These are phyloP conservation scores for Halictus rubicundus DNA, from an alignment of 1,140 invertebrate species.

Conservation along the genomic window DNA sequence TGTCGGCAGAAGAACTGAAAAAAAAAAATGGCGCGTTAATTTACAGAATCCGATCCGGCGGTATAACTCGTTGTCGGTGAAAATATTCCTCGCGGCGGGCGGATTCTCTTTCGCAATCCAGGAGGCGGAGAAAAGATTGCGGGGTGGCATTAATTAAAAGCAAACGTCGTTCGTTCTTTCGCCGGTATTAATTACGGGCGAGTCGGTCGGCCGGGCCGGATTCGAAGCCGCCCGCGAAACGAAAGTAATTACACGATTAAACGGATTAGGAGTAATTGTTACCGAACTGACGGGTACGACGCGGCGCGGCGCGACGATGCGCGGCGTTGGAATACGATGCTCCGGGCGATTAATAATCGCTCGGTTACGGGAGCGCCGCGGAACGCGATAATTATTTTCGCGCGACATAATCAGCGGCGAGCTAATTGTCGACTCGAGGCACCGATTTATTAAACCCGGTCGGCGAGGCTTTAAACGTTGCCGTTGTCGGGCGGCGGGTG, in stretches of 20 bases:
- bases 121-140: neutral
- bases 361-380: neutral
- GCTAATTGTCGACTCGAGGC: conserved; percentile 50
- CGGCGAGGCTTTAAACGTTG: conserved; percentile 36
- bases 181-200: neutral
- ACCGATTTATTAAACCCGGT: conserved; percentile 48
- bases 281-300: neutral
- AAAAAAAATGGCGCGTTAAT: neutral
- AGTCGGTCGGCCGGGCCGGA: too few relatives aligned
- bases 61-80: too few relatives aligned
- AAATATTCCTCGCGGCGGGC: neutral
- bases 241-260: conserved; percentile 27
- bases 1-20: too few relatives aligned
- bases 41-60: neutral
- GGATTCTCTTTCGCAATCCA: neutral
- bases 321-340: neutral
- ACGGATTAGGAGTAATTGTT: conserved; percentile 22
- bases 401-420: conserved; percentile 17
- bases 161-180: conserved; percentile 9
- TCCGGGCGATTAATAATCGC: conserved; percentile 24
- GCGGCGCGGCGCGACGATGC: too few relatives aligned
- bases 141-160: conserved; percentile 3
- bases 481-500: conserved; percentile 13
- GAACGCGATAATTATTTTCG: conserved; percentile 49
- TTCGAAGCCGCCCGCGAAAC: neutral